These are phyloP conservation scores for Sturnus vulgaris DNA, from an alignment of 2,113 vertebrate species.

Conservation along the genomic window DNA sequence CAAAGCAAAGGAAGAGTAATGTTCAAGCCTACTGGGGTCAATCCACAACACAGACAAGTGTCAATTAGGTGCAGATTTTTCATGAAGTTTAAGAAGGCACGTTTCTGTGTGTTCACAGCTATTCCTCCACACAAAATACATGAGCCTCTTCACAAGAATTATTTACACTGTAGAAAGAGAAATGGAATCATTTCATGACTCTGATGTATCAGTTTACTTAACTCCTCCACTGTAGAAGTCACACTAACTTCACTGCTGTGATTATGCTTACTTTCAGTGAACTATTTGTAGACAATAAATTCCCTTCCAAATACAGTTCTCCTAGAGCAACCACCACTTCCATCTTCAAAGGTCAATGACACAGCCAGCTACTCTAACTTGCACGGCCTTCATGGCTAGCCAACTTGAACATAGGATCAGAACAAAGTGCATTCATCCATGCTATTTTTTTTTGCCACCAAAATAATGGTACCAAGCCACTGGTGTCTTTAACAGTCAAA, in stretches of 20 bases:
- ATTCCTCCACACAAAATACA: neutral
- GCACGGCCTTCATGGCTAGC: neutral
- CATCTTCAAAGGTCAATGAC: neutral
- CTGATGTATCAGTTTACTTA: neutral
- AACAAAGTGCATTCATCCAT: neutral
- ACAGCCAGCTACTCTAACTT: neutral
- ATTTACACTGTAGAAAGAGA: neutral
- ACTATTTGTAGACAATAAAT: neutral
- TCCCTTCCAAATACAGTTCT: neutral
- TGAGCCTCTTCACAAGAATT: neutral
- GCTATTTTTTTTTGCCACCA: neutral
- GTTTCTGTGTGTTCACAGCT: neutral
- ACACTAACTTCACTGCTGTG: neutral
- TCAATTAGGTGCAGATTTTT: neutral
- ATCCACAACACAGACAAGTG: neutral
- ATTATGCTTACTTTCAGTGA: neutral
- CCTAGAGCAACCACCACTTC: neutral
- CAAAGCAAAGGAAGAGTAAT: no score
- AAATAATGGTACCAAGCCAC: neutral
- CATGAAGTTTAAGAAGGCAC: neutral
- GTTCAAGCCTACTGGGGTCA: neutral
- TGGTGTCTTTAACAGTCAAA: neutral
- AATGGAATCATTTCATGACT: neutral
- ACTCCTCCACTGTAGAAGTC: neutral
- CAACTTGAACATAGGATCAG: neutral